Evolutionary conservation across 2,888 invertebrate genomes (phyloP), one percentile per base, ranked within the genome.

Genomic region (Epiblema foenella): DNA sequence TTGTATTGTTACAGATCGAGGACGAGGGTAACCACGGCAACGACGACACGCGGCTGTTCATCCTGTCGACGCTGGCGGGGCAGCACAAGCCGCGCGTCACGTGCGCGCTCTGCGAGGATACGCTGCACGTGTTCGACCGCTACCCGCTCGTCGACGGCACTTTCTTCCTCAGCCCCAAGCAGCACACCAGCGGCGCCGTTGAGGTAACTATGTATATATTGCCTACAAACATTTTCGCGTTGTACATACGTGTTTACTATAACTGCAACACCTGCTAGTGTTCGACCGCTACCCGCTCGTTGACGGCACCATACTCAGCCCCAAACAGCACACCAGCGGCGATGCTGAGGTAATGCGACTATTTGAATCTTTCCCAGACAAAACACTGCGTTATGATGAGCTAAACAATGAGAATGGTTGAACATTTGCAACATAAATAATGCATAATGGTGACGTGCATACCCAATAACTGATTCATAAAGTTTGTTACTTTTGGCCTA

Each of bases 21-120:
- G 99, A 99, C 87, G 99, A 99, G 88, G 98, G 98, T 76, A 98
- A 98, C 91, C 98, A 98, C 88, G 99, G 99, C 82, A 99, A 99
- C 91, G 99, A 99, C 88, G 99, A 99, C 88, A 99, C 98, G 62
- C 95, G 99, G 79, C 97, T 98, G 85, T 99, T 99, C 94, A 98
- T 99, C 81, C 94, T 99, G 85, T 98, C 98, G 74, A 98, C 98
- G 56, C 94, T 99, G 85, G 98, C 98, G 75, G 97, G 97, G 39
- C 96, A 98, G 85, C 98, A 98, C 83, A 97, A 97, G 91, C 96
- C 97, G 76, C 95, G 96, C 81, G 98, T 97, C 56, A 96, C 96
- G 69, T 99, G 97, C 92, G 97, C 98, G 76, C 95, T 97, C 78
- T 99, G 99, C 93, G 96, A 97, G 83, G 96, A 96, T 68, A 96